Conservation (phyloP, 2,888 invertebrate species). For the Platycheirus rosarum region DNA sequence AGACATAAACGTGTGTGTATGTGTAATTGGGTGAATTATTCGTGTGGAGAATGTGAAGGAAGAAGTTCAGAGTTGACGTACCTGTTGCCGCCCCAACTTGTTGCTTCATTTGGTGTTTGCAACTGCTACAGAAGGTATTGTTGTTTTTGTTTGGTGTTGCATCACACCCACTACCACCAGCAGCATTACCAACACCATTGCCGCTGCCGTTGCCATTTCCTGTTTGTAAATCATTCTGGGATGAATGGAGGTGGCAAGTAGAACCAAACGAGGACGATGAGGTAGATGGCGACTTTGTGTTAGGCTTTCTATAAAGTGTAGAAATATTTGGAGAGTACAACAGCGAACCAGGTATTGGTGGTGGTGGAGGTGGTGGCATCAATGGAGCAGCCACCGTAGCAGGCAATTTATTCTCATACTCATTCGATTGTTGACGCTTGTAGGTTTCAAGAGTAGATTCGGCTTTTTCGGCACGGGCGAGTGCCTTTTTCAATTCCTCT, state of each 20-base stretch:
- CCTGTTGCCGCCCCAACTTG: conserved; percentile 82
- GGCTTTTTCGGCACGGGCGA: conserved; percentile 84
- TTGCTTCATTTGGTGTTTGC: conserved; percentile 80
- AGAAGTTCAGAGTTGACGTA: conserved; percentile 77
- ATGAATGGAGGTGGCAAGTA: conserved; percentile 64
- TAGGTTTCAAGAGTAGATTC: conserved; percentile 82
- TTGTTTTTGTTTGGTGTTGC: conserved; percentile 51
- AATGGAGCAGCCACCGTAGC: conserved; percentile 77
- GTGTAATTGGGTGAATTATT: no score
- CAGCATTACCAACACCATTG: conserved; percentile 48
- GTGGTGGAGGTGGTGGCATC: conserved; percentile 80
- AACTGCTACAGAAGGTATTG: conserved; percentile 69
- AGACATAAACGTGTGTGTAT: conserved; percentile 43
- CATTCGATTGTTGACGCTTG: conserved; percentile 75
- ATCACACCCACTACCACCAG: conserved; percentile 73
- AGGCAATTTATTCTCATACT: conserved; percentile 42
- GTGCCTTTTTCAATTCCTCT: conserved; percentile 83
- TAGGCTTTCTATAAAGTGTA: conserved; percentile 55
- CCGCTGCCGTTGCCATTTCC: conserved; percentile 60
- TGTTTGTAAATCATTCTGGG: conserved; percentile 77
- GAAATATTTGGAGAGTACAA: conserved; percentile 77
- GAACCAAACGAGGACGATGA: conserved; percentile 51
- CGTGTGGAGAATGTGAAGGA: conserved; percentile 9
- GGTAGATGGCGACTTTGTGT: conserved; percentile 43
- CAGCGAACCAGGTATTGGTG: conserved; percentile 79